Base-by-base conservation (phyloP, 2,113 vertebrate genomes). In the Dendrocopos noguchii region DNA sequence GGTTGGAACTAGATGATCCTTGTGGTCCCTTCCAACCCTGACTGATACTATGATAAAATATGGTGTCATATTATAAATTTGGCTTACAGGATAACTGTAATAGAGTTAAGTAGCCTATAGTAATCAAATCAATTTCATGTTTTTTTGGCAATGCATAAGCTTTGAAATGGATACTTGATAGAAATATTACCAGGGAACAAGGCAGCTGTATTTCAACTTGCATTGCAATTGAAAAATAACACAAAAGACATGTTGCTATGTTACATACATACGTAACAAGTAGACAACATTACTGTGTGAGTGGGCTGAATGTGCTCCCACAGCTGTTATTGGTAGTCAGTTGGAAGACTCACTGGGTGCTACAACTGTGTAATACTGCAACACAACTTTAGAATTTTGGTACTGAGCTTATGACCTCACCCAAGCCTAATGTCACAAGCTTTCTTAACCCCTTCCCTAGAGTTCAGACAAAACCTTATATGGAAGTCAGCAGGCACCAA, bases 281-380 rank as follows among this genome's bases (percentile, higher is more conserved):
- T 67, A 91, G 22, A 70, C 76, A 78, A 81, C 15, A 84, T 61
- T 81, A 72, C 66, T 55, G 65, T 15, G 53, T 61, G 59, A 94
- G 92, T 90, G 77, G 87, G 66, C 67, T 93, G 56, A 87, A 84
- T 68, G 60, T 25, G 56, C 86, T 91, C 94, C 90, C 79, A 88
- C 65, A 95, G 88, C 74, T 94, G 85, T 80, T 80, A 88, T 4
- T 73, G 42, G 67, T 73, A 84, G 60, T 74, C 80, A 94, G 53
- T 7, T 0, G 4, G 52, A 92, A 84, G 68, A 76, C 11, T 84
- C 73, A 68, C 25, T 34, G 55, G 44, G 55, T 44, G 17, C 47
- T 89, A 91, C 55, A 81, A 7, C 34, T 94, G 67, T 91, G 59
- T 76, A 92, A 90, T 56, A 71, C 27, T n/a, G n/a, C 47, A 71